phyloP scores from a whole-genome alignment of 2,797 vertebrate genomes.

The Cryptoblepharus egeriae region DNA sequence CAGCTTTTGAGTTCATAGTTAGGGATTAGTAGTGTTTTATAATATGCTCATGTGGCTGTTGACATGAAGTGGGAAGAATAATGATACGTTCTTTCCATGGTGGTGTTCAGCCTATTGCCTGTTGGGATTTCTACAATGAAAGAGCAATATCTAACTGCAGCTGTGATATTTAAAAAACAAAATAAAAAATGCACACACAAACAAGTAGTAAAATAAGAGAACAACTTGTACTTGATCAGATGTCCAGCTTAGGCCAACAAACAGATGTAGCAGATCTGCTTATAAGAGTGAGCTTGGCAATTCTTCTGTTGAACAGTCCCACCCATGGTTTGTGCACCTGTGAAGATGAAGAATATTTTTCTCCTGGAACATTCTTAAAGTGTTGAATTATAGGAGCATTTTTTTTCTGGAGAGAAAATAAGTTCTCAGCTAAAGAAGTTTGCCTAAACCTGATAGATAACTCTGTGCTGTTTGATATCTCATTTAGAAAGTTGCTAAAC shows the following conservation, averaged over 20 bases:
- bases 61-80: not conserved
- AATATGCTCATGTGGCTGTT: not conserved
- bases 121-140: constrained; percentile 49
- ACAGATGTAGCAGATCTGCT: constrained; percentile 30
- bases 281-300: constrained; percentile 45
- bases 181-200: constrained; percentile 16
- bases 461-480: too few species aligned
- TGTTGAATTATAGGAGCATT: not conserved
- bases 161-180: constrained; percentile 58
- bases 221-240: constrained; percentile 49
- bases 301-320: not conserved
- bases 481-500: too few species aligned
- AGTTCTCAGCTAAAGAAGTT: too few species aligned
- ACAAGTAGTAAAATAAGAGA: constrained; percentile 38
- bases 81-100: constrained; percentile 37
- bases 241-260: constrained; percentile 30
- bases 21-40: constrained; percentile 22
- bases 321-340: not conserved
- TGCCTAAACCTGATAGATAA: too few species aligned
- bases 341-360: constrained; percentile 4
- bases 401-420: not conserved
- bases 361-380: constrained; percentile 6
- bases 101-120: constrained; percentile 44
- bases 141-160: constrained; percentile 59
- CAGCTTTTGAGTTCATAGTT: not conserved